Conservation (phyloP, 2,113 vertebrate genomes). For the Alectura lathami region DNA sequence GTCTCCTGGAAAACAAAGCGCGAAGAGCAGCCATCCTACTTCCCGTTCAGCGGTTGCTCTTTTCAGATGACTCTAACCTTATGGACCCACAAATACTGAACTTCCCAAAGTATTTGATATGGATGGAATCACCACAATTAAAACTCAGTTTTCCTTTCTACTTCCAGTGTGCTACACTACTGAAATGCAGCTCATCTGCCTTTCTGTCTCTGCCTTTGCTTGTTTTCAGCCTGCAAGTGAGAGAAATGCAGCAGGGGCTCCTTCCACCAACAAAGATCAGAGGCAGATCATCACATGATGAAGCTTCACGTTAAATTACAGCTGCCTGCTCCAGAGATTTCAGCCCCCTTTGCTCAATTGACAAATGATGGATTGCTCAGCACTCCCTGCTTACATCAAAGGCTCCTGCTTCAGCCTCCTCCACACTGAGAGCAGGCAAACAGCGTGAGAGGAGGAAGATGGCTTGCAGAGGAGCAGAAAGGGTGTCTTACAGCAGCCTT, state of each 20-base stretch:
- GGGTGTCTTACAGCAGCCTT: neutral
- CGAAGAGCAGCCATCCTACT: neutral
- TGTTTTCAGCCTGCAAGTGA: fast-evolving
- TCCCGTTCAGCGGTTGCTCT: neutral
- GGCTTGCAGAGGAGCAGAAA: neutral
- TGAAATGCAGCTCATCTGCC: neutral
- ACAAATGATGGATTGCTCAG: neutral
- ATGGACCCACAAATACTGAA: neutral
- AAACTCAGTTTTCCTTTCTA: neutral
- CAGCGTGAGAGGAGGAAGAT: neutral
- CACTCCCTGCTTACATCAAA: neutral
- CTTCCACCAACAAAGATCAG: neutral
- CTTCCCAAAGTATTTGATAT: neutral
- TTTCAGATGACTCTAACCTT: neutral
- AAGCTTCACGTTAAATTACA: slow-evolving; percentile 8
- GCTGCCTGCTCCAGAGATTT: neutral
- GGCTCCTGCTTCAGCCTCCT: neutral
- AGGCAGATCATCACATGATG: neutral
- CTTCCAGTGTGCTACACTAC: neutral
- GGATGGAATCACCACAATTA: neutral
- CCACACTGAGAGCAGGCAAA: neutral
- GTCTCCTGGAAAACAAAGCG: neutral
- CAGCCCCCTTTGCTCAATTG: neutral
- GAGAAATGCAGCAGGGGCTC: neutral
- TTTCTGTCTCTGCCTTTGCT: neutral